Conservation (phyloP, 2,113 vertebrate species). For the Pteruthius melanotis region DNA sequence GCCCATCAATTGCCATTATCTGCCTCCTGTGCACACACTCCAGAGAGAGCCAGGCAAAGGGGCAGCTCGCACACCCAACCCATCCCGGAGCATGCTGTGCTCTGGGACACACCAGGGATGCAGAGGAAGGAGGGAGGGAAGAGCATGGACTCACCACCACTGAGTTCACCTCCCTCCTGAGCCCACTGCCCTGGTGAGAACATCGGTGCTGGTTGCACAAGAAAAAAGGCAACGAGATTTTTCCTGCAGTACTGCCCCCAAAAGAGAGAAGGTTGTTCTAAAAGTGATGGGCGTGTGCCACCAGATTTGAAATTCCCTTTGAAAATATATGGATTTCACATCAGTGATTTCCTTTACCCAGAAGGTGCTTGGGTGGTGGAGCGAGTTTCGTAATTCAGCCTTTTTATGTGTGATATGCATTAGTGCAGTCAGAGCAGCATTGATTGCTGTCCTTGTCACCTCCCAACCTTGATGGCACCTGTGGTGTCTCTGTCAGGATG, state of each 20-base stretch:
- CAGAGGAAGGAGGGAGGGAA: background rate
- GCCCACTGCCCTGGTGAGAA: fast-evolving
- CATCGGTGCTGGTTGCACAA: fast-evolving
- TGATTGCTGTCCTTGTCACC: background rate
- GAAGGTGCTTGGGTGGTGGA: background rate
- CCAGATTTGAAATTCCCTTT: background rate
- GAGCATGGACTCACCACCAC: fast-evolving
- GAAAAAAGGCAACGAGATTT: background rate
- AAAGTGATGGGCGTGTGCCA: fast-evolving
- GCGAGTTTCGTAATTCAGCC: background rate
- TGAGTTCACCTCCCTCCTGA: background rate
- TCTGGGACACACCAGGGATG: background rate
- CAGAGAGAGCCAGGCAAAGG: background rate
- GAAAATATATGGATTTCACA: background rate
- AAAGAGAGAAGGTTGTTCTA: background rate
- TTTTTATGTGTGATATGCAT: background rate
- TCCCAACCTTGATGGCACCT: fast-evolving
- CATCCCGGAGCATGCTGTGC: fast-evolving
- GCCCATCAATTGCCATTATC: conserved; percentile 33
- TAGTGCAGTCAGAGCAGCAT: background rate
- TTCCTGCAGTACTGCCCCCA: background rate
- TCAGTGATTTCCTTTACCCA: background rate
- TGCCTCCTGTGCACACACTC: background rate
- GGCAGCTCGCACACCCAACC: background rate
- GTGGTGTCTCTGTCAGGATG: background rate